Conservation (phyloP, 2,888 invertebrate genomes). For the Sycophila texana region DNA sequence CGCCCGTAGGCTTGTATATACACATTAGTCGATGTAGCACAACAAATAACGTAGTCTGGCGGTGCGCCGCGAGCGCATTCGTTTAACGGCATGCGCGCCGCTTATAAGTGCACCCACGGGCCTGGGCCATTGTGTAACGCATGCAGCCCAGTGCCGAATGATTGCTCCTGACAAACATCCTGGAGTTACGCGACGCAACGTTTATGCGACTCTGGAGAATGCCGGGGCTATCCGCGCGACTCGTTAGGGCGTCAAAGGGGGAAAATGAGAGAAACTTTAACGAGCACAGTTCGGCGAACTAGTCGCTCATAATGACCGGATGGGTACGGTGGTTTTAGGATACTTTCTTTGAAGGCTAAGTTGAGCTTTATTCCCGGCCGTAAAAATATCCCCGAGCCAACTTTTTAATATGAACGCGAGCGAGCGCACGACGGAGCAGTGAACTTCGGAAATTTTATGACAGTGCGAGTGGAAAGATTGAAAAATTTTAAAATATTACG, state of each 20-base stretch:
- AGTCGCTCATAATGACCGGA: no score
- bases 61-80: not conserved
- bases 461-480: no score
- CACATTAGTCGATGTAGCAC: constrained; percentile 10
- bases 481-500: no score
- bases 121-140: not conserved
- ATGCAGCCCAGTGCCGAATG: not conserved
- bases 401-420: no score
- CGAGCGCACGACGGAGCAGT: no score
- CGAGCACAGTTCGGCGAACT: no score
- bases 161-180: constrained; percentile 25
- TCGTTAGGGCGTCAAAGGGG: not conserved
- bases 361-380: no score
- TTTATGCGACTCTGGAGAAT: not conserved
- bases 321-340: no score
- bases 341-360: no score
- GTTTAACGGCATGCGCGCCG: no score
- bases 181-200: constrained; percentile 4
- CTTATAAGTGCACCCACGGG: not conserved
- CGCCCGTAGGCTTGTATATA: constrained; percentile 12
- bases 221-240: not conserved
- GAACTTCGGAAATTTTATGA: no score
- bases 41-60: constrained; percentile 16
- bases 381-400: no score
- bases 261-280: not conserved